Evolutionary conservation across 2,797 vertebrate genomes (phyloP).

Genomic region (Morelia viridis): DNA sequence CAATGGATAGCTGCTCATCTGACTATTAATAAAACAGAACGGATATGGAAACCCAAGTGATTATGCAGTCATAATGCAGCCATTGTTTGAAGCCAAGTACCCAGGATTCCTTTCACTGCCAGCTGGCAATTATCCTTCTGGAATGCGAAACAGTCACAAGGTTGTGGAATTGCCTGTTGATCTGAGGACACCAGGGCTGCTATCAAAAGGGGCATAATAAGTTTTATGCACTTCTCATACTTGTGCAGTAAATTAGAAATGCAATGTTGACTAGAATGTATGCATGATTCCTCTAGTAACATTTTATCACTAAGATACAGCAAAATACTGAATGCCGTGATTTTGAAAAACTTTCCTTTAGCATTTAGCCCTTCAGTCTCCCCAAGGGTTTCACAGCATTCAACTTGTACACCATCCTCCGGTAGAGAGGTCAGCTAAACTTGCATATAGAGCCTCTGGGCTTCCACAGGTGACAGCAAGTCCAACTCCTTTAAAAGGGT

Average conservation of each 20-base stretch:
- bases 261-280: neutral
- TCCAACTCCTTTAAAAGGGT: neutral
- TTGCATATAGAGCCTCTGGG: neutral
- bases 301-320: neutral
- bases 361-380: neutral
- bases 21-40: neutral
- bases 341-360: neutral
- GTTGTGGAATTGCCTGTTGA: neutral
- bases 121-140: neutral
- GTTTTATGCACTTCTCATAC: neutral
- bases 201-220: neutral
- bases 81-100: neutral
- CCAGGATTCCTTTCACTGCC: neutral
- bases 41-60: neutral
- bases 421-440: neutral
- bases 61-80: constrained; percentile 11
- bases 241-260: neutral
- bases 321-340: neutral
- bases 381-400: neutral
- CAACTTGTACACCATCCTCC: neutral
- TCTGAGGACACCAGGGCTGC: neutral
- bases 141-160: rapidly evolving
- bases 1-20: neutral
- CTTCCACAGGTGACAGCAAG: neutral
- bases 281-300: neutral